Percentiles rank a stretch among this genome's conserved stretches.
Conservation (phyloP, 92 coral and sea anemone species). For the Porites rus region DNA sequence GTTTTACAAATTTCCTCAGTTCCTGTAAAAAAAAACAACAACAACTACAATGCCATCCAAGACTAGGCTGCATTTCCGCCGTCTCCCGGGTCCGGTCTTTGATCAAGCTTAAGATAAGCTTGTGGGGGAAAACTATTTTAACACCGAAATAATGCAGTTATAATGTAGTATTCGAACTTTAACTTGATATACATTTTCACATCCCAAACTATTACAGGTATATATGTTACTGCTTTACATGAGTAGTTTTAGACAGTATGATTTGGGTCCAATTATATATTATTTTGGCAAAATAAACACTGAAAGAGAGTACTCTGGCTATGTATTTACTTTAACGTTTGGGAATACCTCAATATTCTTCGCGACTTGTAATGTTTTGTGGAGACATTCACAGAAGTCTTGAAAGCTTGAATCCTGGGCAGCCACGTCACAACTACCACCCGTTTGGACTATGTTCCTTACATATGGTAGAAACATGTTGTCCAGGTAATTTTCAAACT, state of each 20-base stretch:
- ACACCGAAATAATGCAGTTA: no score
- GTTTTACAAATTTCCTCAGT: constrained; percentile 13
- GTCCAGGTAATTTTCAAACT: constrained; percentile 34
- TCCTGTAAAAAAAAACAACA: constrained; percentile 12
- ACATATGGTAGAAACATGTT: constrained; percentile 50
- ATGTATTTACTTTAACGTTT: not conserved
- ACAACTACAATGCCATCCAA: not conserved
- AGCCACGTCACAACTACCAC: not conserved
- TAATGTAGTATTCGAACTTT: no score
- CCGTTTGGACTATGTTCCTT: constrained; percentile 14
- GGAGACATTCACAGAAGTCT: constrained; percentile 31
- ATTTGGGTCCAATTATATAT: no score
- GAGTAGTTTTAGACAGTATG: no score
- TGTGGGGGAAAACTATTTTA: no score
- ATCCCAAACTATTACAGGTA: no score
- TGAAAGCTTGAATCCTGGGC: constrained; percentile 20
- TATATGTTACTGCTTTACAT: no score
- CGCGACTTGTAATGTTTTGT: constrained; percentile 16
- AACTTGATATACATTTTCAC: no score
- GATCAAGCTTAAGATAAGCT: no score
- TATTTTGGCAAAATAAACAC: no score
- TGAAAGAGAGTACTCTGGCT: not conserved
- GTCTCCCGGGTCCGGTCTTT: no score
- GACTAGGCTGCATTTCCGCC: no score
- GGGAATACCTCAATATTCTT: constrained; percentile 16